Base-by-base conservation (phyloP, 1,140 invertebrate species). In the Drosophila serrata region DNA sequence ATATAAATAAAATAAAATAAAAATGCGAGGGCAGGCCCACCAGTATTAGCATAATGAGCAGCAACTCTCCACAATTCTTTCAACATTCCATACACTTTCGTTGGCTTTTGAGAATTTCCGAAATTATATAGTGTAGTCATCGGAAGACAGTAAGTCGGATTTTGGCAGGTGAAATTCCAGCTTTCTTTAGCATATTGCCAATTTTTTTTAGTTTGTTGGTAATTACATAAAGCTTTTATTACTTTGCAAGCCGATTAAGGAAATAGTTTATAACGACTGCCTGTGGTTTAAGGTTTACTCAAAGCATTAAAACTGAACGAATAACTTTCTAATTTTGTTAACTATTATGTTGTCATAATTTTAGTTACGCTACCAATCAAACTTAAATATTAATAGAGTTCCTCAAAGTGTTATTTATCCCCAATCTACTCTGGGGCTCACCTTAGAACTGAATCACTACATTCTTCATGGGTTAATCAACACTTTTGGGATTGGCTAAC, bases 1-100 rank as follows among this genome's bases (percentile, higher is more conserved):
- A 29, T 24, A 24, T 29, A 17, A 35, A 31, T 6, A 42, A 48
- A 48, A 27, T 15, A 45, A 46, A 51, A 19, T 35, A 53, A 53
- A 42, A 61, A 49, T 76, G 63, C 62, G 63, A 76, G 73, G 74
- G 46, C 27, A 35, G 55, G 39, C 40, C 62, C 39, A 75, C 35
- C 15, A 63, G 58, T 63, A 75, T 63, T 74, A 74, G 56, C 68
- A 69, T 67, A 69, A 65, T 68, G 64, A 63, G 64, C 27, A 22
- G 19, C 27, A 22, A n/a, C 31, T 68, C 46, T 65, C 27, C n/a
- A 64, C 39, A 59, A 60, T 61, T 61, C 60, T 65, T 53, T 53
- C 4, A 15, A 37, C 48, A 70, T 68, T 70, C 46, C 49, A 31
- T 39, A 33, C 51, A 65, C 53, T 57, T 70, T 72, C 61, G 60